Percentiles rank a stretch among this genome's conserved stretches.
Conservation (phyloP, 2,888 invertebrate genomes). For the Thymelicus sylvestris region DNA sequence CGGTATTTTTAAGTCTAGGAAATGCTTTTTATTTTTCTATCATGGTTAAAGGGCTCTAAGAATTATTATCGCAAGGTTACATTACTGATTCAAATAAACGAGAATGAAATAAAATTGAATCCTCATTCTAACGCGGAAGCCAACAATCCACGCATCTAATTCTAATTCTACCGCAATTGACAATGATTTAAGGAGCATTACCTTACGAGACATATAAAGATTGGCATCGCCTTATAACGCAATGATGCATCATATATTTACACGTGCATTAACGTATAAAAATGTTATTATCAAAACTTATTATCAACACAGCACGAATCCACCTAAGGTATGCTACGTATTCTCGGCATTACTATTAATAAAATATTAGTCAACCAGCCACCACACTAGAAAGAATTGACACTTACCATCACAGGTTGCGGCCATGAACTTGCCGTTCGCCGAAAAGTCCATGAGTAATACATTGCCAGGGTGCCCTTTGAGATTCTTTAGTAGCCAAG, state of each 20-base stretch:
- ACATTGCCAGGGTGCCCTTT: constrained; percentile 93
- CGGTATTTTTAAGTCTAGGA: no score
- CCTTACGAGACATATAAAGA: constrained; percentile 19
- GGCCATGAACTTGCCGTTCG: constrained; percentile 94
- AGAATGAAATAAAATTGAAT: background rate
- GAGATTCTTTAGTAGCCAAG: constrained; percentile 92
- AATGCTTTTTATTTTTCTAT: no score
- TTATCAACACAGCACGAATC: constrained; percentile 27
- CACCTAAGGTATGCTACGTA: constrained; percentile 25
- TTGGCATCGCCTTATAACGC: background rate
- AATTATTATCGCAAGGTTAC: no score
- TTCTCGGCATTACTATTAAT: constrained; percentile 19
- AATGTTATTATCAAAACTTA: no score
- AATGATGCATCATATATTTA: background rate
- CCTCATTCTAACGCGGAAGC: constrained; percentile 1
- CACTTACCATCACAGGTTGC: constrained; percentile 93
- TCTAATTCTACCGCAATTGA: constrained; percentile 17
- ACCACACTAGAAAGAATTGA: constrained; percentile 40
- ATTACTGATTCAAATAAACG: no score
- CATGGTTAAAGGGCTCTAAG: no score
- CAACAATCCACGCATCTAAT: constrained; percentile 15
- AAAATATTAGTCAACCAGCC: constrained; percentile 39
- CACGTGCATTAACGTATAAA: constrained; percentile 3
- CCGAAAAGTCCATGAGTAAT: constrained; percentile 91
- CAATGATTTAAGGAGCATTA: constrained; percentile 16